Conservation (phyloP, 2,888 invertebrate genomes). For the Papilio demoleus region DNA sequence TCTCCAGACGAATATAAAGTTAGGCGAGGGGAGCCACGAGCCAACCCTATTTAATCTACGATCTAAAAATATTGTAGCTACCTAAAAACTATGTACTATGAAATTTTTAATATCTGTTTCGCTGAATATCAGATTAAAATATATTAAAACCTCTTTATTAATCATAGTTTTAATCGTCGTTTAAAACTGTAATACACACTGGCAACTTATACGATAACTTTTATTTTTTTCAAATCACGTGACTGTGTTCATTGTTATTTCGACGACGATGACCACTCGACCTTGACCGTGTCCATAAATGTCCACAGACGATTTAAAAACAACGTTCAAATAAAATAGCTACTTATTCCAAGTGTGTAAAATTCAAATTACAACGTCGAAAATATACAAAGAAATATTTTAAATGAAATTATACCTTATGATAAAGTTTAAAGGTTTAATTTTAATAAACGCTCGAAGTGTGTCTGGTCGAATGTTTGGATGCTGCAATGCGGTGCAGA, state of each 20-base stretch:
- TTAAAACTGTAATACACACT: background rate
- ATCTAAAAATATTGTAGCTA: background rate
- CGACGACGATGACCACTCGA: constrained; percentile 27
- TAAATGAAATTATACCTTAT: constrained; percentile 13
- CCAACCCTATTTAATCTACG: background rate
- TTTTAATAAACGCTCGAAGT: background rate
- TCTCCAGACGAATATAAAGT: constrained; percentile 10
- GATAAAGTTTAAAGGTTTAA: background rate
- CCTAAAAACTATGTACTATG: no score
- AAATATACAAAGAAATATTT: background rate
- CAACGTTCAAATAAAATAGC: background rate
- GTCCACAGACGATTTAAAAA: background rate
- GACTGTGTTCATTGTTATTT: constrained; percentile 15
- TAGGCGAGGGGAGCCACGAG: background rate
- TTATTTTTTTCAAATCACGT: background rate
- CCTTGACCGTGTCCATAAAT: constrained; percentile 38
- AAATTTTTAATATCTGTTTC: no score
- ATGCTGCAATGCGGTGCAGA: constrained; percentile 34
- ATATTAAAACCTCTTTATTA: background rate
- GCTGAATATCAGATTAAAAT: background rate
- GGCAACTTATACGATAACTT: background rate
- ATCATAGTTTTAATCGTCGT: background rate
- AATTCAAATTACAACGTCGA: constrained; percentile 20
- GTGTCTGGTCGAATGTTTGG: constrained; percentile 3
- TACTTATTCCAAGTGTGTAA: background rate